Base-by-base conservation (phyloP, 2,797 vertebrate genomes). In the Emys orbicularis region DNA sequence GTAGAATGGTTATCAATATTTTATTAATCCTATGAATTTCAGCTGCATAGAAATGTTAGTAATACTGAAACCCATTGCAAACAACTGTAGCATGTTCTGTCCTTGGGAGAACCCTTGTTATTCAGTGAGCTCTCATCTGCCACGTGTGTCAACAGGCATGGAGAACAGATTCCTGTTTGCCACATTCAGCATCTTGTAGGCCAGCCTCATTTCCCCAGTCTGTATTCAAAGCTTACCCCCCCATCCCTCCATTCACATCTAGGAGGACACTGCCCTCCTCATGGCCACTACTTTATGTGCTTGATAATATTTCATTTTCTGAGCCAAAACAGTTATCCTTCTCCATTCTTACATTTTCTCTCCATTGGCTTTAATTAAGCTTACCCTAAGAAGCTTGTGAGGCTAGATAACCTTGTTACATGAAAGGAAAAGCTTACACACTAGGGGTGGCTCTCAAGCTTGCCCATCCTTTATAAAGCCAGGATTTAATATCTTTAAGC, bases 401-500 rank as follows among this genome's bases (percentile, higher is more conserved):
- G 88, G 54, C 49, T 49, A 59, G 93, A 97, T 97, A 97, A 97
- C 61, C 57, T 95, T 97, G 92, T 93, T 89, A 96, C 65, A 94
- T 85, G 94, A 96, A 97, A 98, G 89, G 93, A 77, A 94, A 93
- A 91, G 80, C 92, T 95, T 95, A 93, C 37, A 90, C 47, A 50
- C 82, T 29, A 31, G 25, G 90, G 61, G 90, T 94, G 86, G 92
- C 93, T 97, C 92, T 90, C n/a, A 90, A 95, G 84, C 74, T 92
- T 95, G 80, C 82, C 91, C 89, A 87, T 95, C 72, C 83, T 95
- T 97, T 97, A 92, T 81, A 97, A 93, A 92, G 80, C 87, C 86
- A 85, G 90, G 61, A 95, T 96, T 98, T 97, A 97, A 95, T 94
- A 97, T 95, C 52, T 93, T 97, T 94, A 97, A 97, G 90, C 94